Percentiles rank a stretch among this genome's conserved stretches.
phyloP scores from a whole-genome alignment of 2,797 vertebrate genomes.

The Smutsia temminckii region DNA sequence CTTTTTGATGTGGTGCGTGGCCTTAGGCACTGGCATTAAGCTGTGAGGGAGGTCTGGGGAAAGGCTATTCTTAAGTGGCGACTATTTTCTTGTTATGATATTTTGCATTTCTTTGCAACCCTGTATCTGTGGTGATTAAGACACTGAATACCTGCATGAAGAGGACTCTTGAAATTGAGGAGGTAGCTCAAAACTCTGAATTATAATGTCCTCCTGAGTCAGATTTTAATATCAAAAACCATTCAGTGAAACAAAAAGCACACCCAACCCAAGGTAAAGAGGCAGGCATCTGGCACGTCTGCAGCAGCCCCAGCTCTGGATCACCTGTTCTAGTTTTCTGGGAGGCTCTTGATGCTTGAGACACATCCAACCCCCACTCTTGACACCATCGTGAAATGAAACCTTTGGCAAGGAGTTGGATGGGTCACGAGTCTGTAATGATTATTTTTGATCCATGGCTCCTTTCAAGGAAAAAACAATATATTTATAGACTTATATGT shows the following conservation, averaged over 20 bases:
- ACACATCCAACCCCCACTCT: not conserved
- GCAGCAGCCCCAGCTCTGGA: not conserved
- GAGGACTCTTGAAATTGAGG: conserved; percentile 52
- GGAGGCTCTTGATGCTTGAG: not conserved
- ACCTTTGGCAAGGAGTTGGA: not conserved
- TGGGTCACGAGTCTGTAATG: not conserved
- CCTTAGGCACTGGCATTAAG: not conserved
- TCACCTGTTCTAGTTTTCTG: not conserved
- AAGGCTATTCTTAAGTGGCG: conserved; percentile 44
- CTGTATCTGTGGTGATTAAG: conserved; percentile 48
- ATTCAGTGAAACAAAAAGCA: conserved; percentile 11
- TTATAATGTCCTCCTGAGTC: conserved; percentile 41
- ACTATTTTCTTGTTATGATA: conserved; percentile 49
- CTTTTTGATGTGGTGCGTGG: not conserved
- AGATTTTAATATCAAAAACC: conserved; percentile 12
- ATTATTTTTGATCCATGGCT: conserved; percentile 8
- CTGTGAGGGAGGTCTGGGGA: not conserved
- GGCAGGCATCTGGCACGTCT: not conserved
- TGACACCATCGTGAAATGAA: not conserved
- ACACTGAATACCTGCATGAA: conserved; percentile 49
- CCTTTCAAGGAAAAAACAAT: not conserved
- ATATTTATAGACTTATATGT: not conserved
- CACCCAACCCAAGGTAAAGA: not conserved
- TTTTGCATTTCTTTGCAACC: conserved; percentile 58
- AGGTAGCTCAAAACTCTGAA: conserved; percentile 51